Conservation (phyloP, 2,113 vertebrate genomes). For the Cyanoramphus novaezelandiae region DNA sequence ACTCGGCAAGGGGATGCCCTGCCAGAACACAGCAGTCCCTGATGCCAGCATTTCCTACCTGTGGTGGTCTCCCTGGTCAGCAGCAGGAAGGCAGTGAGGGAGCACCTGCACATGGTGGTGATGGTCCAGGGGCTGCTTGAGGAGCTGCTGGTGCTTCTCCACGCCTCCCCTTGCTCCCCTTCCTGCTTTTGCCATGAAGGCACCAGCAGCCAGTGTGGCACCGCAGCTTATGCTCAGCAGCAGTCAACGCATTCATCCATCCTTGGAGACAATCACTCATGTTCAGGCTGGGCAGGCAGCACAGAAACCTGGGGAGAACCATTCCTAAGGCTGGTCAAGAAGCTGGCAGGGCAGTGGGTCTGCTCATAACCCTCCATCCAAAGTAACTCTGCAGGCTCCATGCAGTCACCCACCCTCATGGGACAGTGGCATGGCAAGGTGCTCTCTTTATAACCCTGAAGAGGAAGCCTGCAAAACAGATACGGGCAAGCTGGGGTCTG, state of each 20-base stretch:
- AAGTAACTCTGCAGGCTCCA: background rate
- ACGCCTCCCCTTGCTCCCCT: background rate
- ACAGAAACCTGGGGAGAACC: fast-evolving
- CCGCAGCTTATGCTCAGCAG: background rate
- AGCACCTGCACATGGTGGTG: fast-evolving
- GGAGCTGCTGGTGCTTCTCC: fast-evolving
- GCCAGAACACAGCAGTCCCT: background rate
- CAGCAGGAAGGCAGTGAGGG: background rate
- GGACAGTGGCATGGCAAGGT: background rate
- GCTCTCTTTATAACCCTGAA: background rate
- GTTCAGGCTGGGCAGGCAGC: fast-evolving
- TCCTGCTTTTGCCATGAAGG: too few relatives aligned
- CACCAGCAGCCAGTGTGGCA: fast-evolving
- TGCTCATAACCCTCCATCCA: background rate
- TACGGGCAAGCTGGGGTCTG: fast-evolving
- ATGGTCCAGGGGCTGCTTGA: background rate
- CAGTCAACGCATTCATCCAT: background rate
- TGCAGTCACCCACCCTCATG: fast-evolving
- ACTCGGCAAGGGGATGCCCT: background rate
- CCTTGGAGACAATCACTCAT: background rate
- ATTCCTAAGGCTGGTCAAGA: background rate
- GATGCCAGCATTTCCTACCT: fast-evolving
- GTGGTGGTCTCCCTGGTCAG: background rate
- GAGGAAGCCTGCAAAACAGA: background rate
- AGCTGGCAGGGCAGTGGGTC: background rate